These are phyloP conservation scores for Teinopalpus imperialis DNA, from an alignment of 2,888 invertebrate species.

Conservation along the genomic window DNA sequence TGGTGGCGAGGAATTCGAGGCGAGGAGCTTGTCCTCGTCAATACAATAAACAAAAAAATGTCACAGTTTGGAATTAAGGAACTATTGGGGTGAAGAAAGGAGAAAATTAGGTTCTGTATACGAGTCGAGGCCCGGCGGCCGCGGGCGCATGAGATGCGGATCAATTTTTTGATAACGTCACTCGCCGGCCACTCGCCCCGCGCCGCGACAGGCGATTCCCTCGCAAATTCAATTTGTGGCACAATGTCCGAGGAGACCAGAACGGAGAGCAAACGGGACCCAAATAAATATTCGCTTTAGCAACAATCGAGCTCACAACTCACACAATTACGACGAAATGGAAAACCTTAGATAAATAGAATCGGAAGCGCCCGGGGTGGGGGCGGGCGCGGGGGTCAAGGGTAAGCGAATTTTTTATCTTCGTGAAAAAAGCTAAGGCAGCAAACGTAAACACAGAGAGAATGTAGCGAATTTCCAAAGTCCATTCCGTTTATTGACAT, in stretches of 20 bases:
- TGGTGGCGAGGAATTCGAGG: no score
- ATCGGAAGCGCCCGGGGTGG: slow-evolving; percentile 60
- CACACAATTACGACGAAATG: slow-evolving; percentile 77
- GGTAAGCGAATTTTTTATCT: slow-evolving; percentile 44
- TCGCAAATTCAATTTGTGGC: slow-evolving; percentile 74
- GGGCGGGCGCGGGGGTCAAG: slow-evolving; percentile 30
- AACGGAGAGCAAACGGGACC: slow-evolving; percentile 70
- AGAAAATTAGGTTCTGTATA: background rate
- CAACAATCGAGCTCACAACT: slow-evolving; percentile 75
- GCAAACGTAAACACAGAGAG: slow-evolving; percentile 72
- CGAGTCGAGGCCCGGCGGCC: background rate
- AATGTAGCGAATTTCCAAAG: slow-evolving; percentile 77
- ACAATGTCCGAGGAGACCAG: slow-evolving; percentile 49
- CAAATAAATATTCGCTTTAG: slow-evolving; percentile 80
- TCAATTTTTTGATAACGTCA: slow-evolving; percentile 80
- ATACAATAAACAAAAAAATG: no score
- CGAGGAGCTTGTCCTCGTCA: no score
- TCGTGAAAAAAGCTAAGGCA: slow-evolving; percentile 64
- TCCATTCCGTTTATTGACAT: slow-evolving; percentile 77
- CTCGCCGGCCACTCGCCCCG: slow-evolving; percentile 67
- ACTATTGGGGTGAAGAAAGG: background rate
- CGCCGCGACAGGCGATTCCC: slow-evolving; percentile 73
- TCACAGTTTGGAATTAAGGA: no score
- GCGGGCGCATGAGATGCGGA: slow-evolving; percentile 37
- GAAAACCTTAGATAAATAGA: slow-evolving; percentile 80